These are phyloP conservation scores for Hydrozoanthus gracilis DNA, from an alignment of 92 coral and sea anemone species.

Conservation along the genomic window DNA sequence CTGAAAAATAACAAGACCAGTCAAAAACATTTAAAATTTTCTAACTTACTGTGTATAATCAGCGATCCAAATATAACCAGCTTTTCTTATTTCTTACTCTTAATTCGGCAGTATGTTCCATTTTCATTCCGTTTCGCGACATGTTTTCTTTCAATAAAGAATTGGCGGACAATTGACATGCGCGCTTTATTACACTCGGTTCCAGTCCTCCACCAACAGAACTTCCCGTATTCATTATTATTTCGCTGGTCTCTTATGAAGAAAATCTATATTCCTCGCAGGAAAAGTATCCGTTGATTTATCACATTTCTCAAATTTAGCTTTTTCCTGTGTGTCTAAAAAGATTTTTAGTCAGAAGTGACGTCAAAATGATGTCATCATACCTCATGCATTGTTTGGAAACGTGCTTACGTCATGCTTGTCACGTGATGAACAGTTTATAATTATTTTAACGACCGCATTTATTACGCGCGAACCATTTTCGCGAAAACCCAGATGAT, in stretches of 20 bases:
- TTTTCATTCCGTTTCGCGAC: conserved; percentile 62
- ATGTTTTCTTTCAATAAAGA: conserved; percentile 44
- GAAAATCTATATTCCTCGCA: not conserved
- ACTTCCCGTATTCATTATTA: not conserved
- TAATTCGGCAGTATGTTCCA: conserved; percentile 88
- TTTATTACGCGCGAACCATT: too few species aligned
- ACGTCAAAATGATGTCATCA: conserved; percentile 9
- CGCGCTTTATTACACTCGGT: conserved; percentile 39
- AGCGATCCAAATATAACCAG: not conserved
- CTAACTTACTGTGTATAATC: not conserved
- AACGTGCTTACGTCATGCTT: not conserved
- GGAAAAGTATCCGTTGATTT: too few species aligned
- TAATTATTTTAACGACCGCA: too few species aligned
- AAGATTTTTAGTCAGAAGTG: not conserved
- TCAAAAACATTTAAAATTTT: not conserved
- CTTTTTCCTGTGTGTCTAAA: too few species aligned
- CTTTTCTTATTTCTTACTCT: conserved; percentile 63
- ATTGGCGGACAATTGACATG: conserved; percentile 29
- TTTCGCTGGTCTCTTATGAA: too few species aligned
- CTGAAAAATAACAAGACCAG: conserved; percentile 56
- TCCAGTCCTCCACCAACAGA: conserved; percentile 12
- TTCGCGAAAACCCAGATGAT: too few species aligned
- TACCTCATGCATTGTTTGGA: too few species aligned
- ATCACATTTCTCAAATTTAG: too few species aligned
- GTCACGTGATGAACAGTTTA: not conserved